These are phyloP conservation scores for Enteromius fasciolatus DNA, from an alignment of 2,797 vertebrate species.

Conservation along the genomic window DNA sequence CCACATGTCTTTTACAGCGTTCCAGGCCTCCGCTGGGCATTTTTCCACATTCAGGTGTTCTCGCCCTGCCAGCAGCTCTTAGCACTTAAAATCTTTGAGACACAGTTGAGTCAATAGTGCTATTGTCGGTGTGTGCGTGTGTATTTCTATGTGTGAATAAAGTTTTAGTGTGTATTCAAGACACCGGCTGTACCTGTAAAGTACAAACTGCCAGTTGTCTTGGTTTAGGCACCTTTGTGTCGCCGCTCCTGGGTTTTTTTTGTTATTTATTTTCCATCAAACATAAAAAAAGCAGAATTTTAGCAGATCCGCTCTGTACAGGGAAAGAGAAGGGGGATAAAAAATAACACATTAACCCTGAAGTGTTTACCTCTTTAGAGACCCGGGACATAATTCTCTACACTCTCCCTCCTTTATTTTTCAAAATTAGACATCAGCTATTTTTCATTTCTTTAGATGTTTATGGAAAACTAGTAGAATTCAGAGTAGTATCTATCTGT, in stretches of 20 bases:
- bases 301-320: not conserved
- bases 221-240: not conserved
- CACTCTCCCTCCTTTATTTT: no score
- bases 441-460: not conserved
- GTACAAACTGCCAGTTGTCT: not conserved
- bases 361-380: no score
- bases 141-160: slow-evolving; percentile 65
- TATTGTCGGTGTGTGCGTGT: slow-evolving; percentile 67
- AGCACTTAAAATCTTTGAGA: slow-evolving; percentile 73
- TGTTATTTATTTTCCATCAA: not conserved
- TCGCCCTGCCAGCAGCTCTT: slow-evolving; percentile 70
- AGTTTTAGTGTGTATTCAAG: slow-evolving; percentile 65
- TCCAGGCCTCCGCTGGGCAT: not conserved
- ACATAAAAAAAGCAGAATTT: not conserved
- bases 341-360: not conserved
- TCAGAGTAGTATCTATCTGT: not conserved
- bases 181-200: slow-evolving; percentile 21
- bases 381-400: no score
- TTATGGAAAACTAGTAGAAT: not conserved
- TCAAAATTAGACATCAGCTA: no score
- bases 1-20: slow-evolving; percentile 58
- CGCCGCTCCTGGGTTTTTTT: not conserved
- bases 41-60: slow-evolving; percentile 42
- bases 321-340: not conserved
- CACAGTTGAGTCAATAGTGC: slow-evolving; percentile 80